Conservation (phyloP, 1,140 invertebrate genomes). For the Callitettix versicolor region DNA sequence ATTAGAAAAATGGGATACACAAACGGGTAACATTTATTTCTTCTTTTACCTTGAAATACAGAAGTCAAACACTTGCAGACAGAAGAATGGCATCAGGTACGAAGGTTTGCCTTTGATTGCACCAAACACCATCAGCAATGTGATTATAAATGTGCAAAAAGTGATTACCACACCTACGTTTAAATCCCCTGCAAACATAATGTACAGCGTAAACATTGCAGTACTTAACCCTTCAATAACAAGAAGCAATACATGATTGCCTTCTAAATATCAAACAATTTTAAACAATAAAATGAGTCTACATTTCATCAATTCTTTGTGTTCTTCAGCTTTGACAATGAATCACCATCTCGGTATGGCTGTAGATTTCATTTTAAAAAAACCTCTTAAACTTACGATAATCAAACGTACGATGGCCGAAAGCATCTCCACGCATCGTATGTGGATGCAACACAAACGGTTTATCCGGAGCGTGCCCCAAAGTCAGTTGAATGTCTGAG, state of each 20-base stretch:
- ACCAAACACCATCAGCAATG: constrained; percentile 71
- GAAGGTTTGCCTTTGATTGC: constrained; percentile 66
- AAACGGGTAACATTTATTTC: too few species aligned
- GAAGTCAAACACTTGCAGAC: constrained; percentile 79
- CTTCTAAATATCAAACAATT: too few species aligned
- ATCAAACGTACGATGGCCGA: constrained; percentile 11
- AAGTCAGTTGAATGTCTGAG: not conserved
- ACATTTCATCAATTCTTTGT: too few species aligned
- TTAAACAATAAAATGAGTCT: too few species aligned
- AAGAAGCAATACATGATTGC: too few species aligned
- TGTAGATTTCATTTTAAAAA: not conserved
- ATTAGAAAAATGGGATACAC: too few species aligned
- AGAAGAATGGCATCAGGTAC: constrained; percentile 79
- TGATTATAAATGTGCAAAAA: constrained; percentile 66
- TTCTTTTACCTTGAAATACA: constrained; percentile 73
- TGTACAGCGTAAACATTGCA: not conserved
- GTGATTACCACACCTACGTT: constrained; percentile 67
- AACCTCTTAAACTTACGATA: constrained; percentile 14
- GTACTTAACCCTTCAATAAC: too few species aligned
- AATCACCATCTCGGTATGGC: too few species aligned
- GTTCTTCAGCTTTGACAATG: too few species aligned
- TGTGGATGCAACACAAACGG: not conserved
- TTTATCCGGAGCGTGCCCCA: not conserved
- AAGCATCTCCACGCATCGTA: not conserved
- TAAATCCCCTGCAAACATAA: constrained; percentile 52